Evolutionary conservation across 2,113 vertebrate species (phyloP).

Genomic region (Probosciger aterrimus): DNA sequence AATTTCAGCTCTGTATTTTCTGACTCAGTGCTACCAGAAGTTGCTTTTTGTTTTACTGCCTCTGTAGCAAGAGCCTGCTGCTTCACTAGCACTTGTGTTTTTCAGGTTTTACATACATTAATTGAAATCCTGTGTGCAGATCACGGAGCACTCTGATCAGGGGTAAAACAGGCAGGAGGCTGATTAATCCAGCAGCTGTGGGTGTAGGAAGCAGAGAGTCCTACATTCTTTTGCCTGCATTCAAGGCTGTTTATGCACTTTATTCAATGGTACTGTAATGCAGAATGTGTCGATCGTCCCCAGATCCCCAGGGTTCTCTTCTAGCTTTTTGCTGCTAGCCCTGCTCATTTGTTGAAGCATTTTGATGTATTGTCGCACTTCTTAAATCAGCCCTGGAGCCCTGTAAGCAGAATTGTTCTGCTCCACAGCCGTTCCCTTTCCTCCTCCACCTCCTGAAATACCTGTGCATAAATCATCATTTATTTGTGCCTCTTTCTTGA

Average conservation of each 20-base stretch:
- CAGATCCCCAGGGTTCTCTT: background rate
- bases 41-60: background rate
- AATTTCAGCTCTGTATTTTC: background rate
- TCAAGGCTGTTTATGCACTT: background rate
- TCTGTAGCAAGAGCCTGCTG: background rate
- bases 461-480: background rate
- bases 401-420: background rate
- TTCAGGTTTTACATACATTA: background rate
- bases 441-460: background rate
- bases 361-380: background rate
- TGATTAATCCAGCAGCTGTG: background rate
- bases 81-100: background rate
- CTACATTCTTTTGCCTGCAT: background rate
- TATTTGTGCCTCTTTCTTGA: background rate
- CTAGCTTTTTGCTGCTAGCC: background rate
- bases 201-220: background rate
- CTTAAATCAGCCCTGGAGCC: background rate
- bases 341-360: background rate
- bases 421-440: background rate
- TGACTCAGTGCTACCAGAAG: background rate
- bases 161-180: background rate
- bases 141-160: background rate
- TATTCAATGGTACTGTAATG: background rate
- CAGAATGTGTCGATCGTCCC: background rate
- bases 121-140: background rate